Base-by-base conservation (phyloP, 2,888 invertebrate genomes). In the Drosophila vallismaia region DNA sequence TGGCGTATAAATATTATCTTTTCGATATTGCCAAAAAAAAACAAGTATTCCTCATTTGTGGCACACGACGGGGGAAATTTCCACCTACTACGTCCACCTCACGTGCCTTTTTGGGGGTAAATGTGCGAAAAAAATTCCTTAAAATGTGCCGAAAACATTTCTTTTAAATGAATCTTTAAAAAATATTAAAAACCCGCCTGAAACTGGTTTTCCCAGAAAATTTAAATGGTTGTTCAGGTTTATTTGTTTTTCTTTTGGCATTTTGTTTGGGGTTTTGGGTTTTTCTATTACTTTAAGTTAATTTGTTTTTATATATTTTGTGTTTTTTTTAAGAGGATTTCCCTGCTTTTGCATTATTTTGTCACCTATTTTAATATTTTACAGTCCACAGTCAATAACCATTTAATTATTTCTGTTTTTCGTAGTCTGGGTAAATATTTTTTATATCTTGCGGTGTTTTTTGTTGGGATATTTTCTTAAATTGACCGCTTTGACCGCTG, bases 401-500 rank as follows among this genome's bases (percentile, higher is more conserved):
- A 14, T n/a, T 36, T n/a, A 36, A n/a, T 36, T 44, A 45, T 29
- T 12, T 45, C 14, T 12, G 12, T 42, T 55, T 42, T 55, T 38
- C 31, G 14, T 28, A 0, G n/a, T n/a, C 40, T 28, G 10, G 19
- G 28, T 71, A 57, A 70, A 70, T 14, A 29, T 64, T 62, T 54
- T 52, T 63, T 26, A 57, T 70, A 44, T 55, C 6, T 55, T 14
- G 55, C 51, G 29, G 4, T 54, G 60, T 51, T 36, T 42, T 24
- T 48, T 46, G 8, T 42, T 26, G 46, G 7, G 36, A 42, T 28
- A 26, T 29, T 36, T 46, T 31, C 56, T 54, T 59, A 42, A 51
- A 69, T 57, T 79, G 81, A 82, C 88, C 81, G 81, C 33, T 88
- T 82, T 88, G 81, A 82, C 81, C 81, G 88, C 88, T 82, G 64